A percentile compares a stretch with the other conserved stretches of the same genome.
phyloP scores from a whole-genome alignment of 1,140 invertebrate species.

The Calycopis cecrops region DNA sequence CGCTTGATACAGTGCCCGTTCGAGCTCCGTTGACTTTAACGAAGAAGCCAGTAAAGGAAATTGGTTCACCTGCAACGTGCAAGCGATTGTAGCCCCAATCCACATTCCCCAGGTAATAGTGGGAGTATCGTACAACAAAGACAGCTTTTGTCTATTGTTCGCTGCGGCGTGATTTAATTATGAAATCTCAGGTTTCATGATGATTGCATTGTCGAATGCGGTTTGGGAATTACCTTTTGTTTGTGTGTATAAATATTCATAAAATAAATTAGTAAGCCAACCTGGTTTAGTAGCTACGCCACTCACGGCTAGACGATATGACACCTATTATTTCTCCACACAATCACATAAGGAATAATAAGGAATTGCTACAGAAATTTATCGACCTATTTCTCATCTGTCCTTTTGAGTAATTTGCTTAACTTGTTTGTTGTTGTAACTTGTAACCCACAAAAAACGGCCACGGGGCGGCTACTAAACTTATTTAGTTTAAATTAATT shows the following conservation, averaged over 20 bases:
- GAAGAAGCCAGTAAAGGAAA: slow-evolving; percentile 26
- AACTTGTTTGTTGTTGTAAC: too few species aligned
- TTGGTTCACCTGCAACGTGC: slow-evolving; percentile 19
- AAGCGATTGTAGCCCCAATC: slow-evolving; percentile 22
- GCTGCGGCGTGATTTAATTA: slow-evolving; percentile 5
- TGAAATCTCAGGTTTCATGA: slow-evolving; percentile 5
- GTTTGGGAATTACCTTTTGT: not conserved
- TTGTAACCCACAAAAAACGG: too few species aligned
- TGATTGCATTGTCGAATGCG: slow-evolving; percentile 2
- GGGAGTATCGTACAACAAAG: slow-evolving; percentile 13
- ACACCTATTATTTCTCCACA: too few species aligned
- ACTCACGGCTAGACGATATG: too few species aligned
- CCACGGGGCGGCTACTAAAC: too few species aligned
- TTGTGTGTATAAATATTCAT: not conserved
- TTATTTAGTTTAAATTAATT: too few species aligned
- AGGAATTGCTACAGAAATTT: too few species aligned
- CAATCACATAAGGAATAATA: too few species aligned
- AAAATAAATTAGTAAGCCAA: too few species aligned
- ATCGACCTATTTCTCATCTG: too few species aligned
- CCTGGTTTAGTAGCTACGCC: too few species aligned
- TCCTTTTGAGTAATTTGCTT: too few species aligned
- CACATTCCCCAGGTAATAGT: slow-evolving; percentile 15
- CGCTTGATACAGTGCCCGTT: slow-evolving; percentile 26
- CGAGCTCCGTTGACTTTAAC: slow-evolving; percentile 31
- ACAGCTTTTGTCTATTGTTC: slow-evolving; percentile 2